Percentiles rank a stretch among this genome's conserved stretches.
Evolutionary conservation across 1,140 invertebrate genomes (phyloP).

Genomic region (Neodiprion pinetum): DNA sequence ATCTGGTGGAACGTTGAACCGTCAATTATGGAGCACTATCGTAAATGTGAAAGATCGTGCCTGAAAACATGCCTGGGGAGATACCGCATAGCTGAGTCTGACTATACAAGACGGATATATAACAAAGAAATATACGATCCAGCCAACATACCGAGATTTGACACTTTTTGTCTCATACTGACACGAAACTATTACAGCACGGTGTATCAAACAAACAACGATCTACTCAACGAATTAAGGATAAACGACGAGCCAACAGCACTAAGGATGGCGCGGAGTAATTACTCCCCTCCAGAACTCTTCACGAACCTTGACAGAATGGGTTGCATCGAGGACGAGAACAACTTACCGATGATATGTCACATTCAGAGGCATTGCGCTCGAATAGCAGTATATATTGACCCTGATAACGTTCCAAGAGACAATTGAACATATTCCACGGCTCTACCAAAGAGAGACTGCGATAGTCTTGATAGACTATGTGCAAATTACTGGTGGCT

Average conservation of each 20-base stretch:
- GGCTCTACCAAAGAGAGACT: no score
- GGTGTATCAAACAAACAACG: background rate
- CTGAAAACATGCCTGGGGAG: background rate
- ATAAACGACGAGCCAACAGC: background rate
- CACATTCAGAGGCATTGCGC: background rate
- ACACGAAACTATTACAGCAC: slow-evolving; percentile 3
- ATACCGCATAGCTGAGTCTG: background rate
- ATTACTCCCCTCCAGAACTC: slow-evolving; percentile 11
- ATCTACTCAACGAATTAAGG: background rate
- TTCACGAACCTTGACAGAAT: slow-evolving; percentile 14
- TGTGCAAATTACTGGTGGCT: slow-evolving; percentile 14
- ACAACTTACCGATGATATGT: slow-evolving; percentile 13
- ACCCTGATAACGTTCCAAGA: background rate
- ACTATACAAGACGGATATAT: background rate
- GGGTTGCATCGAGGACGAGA: slow-evolving; percentile 11
- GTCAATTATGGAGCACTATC: no score
- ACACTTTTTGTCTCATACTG: background rate
- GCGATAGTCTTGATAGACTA: slow-evolving; percentile 1
- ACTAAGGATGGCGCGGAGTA: background rate
- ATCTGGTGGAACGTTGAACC: no score
- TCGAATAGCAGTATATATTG: background rate
- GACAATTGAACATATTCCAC: no score
- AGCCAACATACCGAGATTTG: background rate
- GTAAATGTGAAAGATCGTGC: background rate
- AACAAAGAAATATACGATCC: background rate